Evolutionary conservation across 2,797 vertebrate species (phyloP), one percentile per base, ranked within the genome.

Genomic region (Oreonectes daqikongensis): DNA sequence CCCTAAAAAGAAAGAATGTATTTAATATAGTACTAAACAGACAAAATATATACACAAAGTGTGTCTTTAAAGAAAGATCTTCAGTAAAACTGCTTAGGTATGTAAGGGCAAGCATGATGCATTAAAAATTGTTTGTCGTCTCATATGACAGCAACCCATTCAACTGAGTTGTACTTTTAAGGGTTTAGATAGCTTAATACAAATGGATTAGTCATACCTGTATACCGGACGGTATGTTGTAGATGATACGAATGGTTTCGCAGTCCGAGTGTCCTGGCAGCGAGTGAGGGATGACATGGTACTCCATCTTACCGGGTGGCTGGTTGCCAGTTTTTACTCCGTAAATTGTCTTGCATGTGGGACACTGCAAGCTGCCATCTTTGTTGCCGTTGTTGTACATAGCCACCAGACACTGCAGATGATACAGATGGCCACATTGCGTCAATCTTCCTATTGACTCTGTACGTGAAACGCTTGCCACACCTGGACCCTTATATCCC

Each of bases 351-450:
- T 93, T 93, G 78, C 92, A 94, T 20, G 92, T 93, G 74, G 93
- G 92, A 84, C 92, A 94, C 87, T 93, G 92, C n/a, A 93, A 89
- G 72, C 92, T 92, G 72, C 89, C 84, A 0, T 97, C 96, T 92
- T 97, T 96, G 91, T 96, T 97, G 81, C 96, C 96, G 0, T 96
- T 97, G 85, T 96, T 96, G 86, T 97, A 98, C 95, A 96, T 96
- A 76, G 96, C 95, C n/a, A 97, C 94, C 81, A 97, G 87, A 84
- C 96, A 97, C 89, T 96, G 95, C 72, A 95, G 89, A 79, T 98
- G 96, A 89, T 96, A 97, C 88, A 94, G 86, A 70, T 98, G 96
- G 69, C 95, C 90, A 0, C 96, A 98, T 75, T 94, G 91, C 48
- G 93, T 89, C 67, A 97, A 91, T 70, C 92, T 94, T 4, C 95